Evolutionary conservation across 2,888 invertebrate species (phyloP), one percentile per base, ranked within the genome.

Genomic region (Heliothis peltigera): DNA sequence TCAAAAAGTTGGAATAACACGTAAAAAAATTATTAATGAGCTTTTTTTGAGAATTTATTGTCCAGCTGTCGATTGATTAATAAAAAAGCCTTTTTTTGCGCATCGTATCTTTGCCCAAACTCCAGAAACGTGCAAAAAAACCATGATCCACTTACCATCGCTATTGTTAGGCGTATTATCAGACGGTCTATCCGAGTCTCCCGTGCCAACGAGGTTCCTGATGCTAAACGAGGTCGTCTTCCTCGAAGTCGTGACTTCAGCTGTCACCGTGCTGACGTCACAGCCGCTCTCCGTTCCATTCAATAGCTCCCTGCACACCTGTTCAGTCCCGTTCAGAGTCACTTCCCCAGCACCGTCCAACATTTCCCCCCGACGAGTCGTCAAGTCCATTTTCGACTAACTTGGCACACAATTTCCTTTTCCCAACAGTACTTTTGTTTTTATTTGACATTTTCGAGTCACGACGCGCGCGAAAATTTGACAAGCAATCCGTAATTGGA

Each of bases 141-240:
- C 22, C n/a, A 8, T 15, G 17, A 1, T 15, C 18, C 28, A 89
- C 93, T 89, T 71, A 94, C 94, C 94, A 84, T 92, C 91, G 74
- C 73, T 89, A 35, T 84, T 69, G 71, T 86, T 88, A 18, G 81
- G 78, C 55, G 81, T 87, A 47, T 91, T 92, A 87, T 92, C 92
- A 86, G 92, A 79, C 48, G 89, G 73, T 42, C 86, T 84, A 52
- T 91, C 90, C 22, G 86, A 85, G 64, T 93, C 92, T 56, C 89
- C 93, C 0, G 87, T 88, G n/a, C 93, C 94, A 17, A 95, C 90
- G 44, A 95, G 82, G 71, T 92, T 92, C 84, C 95, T 86, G 75
- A 95, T 95, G 77, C 90, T 94, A 79, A 95, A 95, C 66, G 92
- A 91, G 75, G 69, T 93, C 47, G 89, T 90, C 82, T 94, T 95